Conservation (phyloP, 2,888 invertebrate genomes). For the Malacosoma neustria region DNA sequence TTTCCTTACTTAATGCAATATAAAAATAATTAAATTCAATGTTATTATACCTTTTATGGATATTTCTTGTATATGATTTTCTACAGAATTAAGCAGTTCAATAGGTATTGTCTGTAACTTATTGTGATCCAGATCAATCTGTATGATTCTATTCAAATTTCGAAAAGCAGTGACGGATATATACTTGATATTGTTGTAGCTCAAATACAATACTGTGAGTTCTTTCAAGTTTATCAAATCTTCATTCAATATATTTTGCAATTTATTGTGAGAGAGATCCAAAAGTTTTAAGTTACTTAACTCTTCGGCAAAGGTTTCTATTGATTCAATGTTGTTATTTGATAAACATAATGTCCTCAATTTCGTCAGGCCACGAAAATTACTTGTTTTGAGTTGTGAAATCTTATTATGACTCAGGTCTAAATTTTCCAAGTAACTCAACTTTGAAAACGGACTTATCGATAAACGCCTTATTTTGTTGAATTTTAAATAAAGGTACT, state of each 20-base stretch:
- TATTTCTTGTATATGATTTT: constrained; percentile 87
- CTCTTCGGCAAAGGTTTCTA: constrained; percentile 87
- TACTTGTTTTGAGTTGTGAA: constrained; percentile 86
- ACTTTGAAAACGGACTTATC: constrained; percentile 86
- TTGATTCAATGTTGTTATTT: constrained; percentile 86
- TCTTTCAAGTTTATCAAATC: constrained; percentile 86
- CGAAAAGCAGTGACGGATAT: constrained; percentile 87
- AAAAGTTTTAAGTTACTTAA: constrained; percentile 84
- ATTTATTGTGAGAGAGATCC: constrained; percentile 88
- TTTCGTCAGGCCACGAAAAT: constrained; percentile 84
- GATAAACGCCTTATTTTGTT: constrained; percentile 87
- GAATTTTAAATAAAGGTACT: constrained; percentile 84
- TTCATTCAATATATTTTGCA: constrained; percentile 84
- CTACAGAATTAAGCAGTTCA: constrained; percentile 85
- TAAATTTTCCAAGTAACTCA: constrained; percentile 83
- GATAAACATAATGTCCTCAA: constrained; percentile 88
- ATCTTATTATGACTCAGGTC: constrained; percentile 89
- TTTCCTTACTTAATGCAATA: no score
- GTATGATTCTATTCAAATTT: constrained; percentile 83
- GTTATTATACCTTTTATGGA: constrained; percentile 82
- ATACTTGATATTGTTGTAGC: constrained; percentile 87
- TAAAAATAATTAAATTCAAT: not conserved
- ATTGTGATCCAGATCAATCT: constrained; percentile 87
- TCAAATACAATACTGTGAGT: constrained; percentile 85
- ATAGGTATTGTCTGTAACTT: constrained; percentile 86